Conservation (phyloP, 2,797 vertebrate species). For the Alectoris magna region DNA sequence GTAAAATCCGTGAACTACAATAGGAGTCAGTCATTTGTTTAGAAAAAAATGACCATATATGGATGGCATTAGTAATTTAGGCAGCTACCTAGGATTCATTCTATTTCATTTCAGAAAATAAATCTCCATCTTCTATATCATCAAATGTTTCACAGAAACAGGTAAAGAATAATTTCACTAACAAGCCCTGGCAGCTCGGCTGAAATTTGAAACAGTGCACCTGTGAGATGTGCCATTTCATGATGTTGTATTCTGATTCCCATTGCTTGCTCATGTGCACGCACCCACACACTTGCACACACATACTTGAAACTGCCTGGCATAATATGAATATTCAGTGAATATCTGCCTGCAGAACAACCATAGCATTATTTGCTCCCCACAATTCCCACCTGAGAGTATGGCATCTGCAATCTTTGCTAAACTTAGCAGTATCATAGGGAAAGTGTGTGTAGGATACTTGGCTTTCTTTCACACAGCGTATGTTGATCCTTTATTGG, state of each 20-base stretch:
- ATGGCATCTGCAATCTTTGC: neutral
- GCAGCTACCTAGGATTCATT: conserved; percentile 6
- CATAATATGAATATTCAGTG: neutral
- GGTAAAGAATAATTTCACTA: conserved; percentile 29
- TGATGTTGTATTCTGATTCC: neutral
- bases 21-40: neutral
- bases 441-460: neutral
- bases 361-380: neutral
- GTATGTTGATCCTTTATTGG: neutral
- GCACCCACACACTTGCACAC: rapidly evolving
- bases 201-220: neutral
- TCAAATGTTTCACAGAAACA: neutral
- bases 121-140: neutral
- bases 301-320: neutral
- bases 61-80: neutral
- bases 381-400: neutral
- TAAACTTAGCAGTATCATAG: neutral
- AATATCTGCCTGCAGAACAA: neutral
- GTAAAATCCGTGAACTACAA: neutral
- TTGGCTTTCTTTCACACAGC: neutral
- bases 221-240: neutral
- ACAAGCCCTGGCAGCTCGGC: neutral
- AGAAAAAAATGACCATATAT: neutral
- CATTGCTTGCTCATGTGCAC: rapidly evolving
- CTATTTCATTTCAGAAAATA: neutral